Evolutionary conservation across 2,888 invertebrate species (phyloP).

Genomic region (Lasioglossum oenotherae): DNA sequence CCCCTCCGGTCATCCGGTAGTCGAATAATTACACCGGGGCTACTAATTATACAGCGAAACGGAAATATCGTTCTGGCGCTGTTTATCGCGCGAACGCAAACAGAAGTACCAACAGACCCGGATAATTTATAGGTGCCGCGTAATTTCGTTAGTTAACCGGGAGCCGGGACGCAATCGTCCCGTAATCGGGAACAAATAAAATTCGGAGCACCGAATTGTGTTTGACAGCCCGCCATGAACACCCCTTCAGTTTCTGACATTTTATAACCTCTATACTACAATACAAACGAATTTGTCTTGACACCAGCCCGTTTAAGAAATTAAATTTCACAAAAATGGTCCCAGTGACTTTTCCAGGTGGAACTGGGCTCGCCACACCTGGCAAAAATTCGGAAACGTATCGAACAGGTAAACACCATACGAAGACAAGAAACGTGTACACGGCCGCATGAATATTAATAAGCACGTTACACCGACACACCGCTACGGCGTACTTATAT

Average conservation of each 20-base stretch:
- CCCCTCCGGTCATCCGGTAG: not conserved
- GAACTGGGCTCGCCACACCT: not conserved
- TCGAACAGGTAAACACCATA: slow-evolving; percentile 56
- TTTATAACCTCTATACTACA: too few relatives aligned
- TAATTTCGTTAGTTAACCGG: slow-evolving; percentile 15
- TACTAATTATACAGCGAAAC: slow-evolving; percentile 9
- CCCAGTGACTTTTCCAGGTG: not conserved
- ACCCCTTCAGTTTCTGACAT: too few relatives aligned
- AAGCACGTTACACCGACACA: slow-evolving; percentile 49
- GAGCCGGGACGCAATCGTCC: not conserved
- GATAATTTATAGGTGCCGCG: slow-evolving; percentile 6
- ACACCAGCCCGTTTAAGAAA: not conserved
- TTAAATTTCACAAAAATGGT: not conserved
- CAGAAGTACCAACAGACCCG: not conserved
- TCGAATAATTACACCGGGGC: slow-evolving; percentile 14
- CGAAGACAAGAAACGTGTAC: slow-evolving; percentile 52
- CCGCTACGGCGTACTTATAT: slow-evolving; percentile 41
- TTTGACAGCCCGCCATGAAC: not conserved
- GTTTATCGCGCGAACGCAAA: not conserved
- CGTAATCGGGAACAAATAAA: not conserved
- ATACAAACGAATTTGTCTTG: too few relatives aligned
- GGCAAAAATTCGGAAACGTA: slow-evolving; percentile 54
- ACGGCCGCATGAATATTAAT: slow-evolving; percentile 59
- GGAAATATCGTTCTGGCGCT: not conserved
- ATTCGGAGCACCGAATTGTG: not conserved